Evolutionary conservation across 2,797 vertebrate species (phyloP), one percentile per base, ranked within the genome.

Genomic region (Artibeus jamaicensis): DNA sequence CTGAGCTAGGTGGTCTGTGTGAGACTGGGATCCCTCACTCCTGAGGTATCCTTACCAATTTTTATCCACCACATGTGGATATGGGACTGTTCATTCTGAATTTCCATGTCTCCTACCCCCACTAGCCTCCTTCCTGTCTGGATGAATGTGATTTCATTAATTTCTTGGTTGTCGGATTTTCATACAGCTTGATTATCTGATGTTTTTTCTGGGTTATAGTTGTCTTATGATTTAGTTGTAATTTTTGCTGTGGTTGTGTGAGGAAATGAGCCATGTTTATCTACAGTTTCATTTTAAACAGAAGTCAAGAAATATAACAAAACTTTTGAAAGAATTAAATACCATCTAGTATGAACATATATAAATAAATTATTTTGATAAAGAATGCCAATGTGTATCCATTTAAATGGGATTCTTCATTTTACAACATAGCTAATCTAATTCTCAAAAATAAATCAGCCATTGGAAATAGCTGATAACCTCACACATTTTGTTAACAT

Each of bases 401-500:
- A 83, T 91, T 89, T 26, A 42, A 76, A 89, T 5, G 81, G 26
- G 71, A 57, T 82, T 82, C 29, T 89, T 86, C n/a, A 94, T 4
- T 74, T 59, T 86, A 81, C 16, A 82, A 74, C 84, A 86, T 78
- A 93, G 65, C 18, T 77, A 57, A 78, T 94, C 22, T 73, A 93
- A 84, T 90, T 92, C 55, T 50, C 85, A 53, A 76, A 96, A 94
- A 95, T 7, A 91, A 91, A 93, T 59, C 74, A 92, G 48, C 9
- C 22, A 42, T 59, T 95, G 65, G 55, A 92, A 94, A 86, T 93
- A 90, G 73, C 70, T 83, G 55, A 90, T 86, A 84, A 44, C 29
- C 32, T 89, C 93, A 50, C 26, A 93, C 39, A 96, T 83, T 97
- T 93, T 96, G 91, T 97, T 95, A 95, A 95, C 46, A 68, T 96